These are phyloP conservation scores for Entelurus aequoreus DNA, from an alignment of 2,113 vertebrate species.

Conservation along the genomic window DNA sequence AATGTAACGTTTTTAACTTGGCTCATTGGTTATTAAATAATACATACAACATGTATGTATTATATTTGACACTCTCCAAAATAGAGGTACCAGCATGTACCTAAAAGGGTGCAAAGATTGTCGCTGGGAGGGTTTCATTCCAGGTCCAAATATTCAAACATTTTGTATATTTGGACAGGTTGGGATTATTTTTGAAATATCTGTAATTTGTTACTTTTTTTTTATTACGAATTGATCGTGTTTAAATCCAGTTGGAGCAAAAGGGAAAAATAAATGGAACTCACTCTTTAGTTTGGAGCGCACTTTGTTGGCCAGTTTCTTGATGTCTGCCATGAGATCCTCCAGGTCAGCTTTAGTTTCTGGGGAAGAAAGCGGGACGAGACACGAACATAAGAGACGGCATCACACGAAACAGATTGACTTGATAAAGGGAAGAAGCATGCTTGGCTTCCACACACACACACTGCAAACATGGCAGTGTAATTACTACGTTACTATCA, in stretches of 20 bases:
- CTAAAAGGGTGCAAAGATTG: no score
- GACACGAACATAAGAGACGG: slow-evolving; percentile 7
- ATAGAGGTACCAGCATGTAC: no score
- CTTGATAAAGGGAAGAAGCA: slow-evolving; percentile 3
- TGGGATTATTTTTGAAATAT: no score
- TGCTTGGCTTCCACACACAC: background rate
- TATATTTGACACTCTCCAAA: no score
- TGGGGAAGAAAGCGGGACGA: slow-evolving; percentile 44
- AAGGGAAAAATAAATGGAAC: slow-evolving; percentile 45
- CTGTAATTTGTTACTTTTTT: no score
- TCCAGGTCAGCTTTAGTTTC: slow-evolving; percentile 94
- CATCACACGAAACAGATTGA: slow-evolving; percentile 15
- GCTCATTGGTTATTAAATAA: no score
- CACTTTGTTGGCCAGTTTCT: slow-evolving; percentile 95
- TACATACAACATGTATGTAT: no score
- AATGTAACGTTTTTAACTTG: no score
- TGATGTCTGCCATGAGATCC: slow-evolving; percentile 93
- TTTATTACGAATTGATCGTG: no score
- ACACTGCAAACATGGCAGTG: background rate
- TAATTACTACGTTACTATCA: background rate
- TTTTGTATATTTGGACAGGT: no score
- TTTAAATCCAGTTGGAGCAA: background rate
- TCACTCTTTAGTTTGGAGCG: slow-evolving; percentile 97
- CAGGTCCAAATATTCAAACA: no score
- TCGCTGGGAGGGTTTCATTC: no score